Evolutionary conservation across 2,113 vertebrate genomes (phyloP).

Genomic region (Cyanoramphus novaezelandiae): DNA sequence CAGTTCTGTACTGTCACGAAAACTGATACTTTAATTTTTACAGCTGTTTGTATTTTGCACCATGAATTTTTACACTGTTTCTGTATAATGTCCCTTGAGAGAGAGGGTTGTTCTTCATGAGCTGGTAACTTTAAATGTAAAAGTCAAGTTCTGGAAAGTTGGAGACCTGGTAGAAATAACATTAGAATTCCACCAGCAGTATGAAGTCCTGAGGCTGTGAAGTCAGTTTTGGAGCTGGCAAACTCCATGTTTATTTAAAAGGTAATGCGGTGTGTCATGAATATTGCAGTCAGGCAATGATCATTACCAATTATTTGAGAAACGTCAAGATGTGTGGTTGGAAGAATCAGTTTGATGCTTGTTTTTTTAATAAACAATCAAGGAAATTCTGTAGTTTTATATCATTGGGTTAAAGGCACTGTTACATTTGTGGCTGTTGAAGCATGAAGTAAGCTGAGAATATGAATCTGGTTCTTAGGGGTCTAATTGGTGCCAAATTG

Average conservation of each 20-base stretch:
- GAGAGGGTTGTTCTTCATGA: background rate
- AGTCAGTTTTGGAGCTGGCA: background rate
- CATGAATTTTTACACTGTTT: background rate
- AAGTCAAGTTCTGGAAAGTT: background rate
- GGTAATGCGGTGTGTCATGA: background rate
- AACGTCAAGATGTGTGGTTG: background rate
- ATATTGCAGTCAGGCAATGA: background rate
- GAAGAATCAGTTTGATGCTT: background rate
- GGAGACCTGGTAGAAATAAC: background rate
- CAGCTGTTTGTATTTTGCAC: slow-evolving; percentile 8
- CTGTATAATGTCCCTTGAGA: background rate
- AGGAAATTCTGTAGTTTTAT: background rate
- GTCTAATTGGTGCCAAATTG: slow-evolving; percentile 25
- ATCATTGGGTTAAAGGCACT: background rate
- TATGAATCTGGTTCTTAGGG: background rate
- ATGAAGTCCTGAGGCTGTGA: background rate
- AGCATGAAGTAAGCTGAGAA: background rate
- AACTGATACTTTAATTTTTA: slow-evolving; percentile 22
- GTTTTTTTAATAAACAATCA: background rate
- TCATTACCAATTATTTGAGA: background rate
- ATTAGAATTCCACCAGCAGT: background rate
- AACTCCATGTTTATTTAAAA: background rate
- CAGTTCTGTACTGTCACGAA: background rate
- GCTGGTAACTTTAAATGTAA: background rate
- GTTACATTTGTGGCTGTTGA: background rate